Conservation (phyloP, 35 echinoderm and acorn worm genomes). For the Strongylocentrotus purpuratus region DNA sequence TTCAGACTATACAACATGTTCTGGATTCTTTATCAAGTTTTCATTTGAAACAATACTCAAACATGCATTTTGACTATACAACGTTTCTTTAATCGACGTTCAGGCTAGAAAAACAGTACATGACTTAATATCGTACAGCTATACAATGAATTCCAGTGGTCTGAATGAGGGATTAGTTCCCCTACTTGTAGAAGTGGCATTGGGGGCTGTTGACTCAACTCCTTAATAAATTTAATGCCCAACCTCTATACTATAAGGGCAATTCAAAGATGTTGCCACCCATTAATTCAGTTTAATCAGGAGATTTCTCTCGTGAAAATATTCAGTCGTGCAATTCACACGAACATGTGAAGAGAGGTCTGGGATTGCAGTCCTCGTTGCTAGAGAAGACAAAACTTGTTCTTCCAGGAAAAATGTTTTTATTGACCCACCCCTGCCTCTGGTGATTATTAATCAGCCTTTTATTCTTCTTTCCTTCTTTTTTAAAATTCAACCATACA, state of each 20-base stretch:
- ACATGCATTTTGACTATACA: too few species aligned
- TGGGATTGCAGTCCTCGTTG: neutral
- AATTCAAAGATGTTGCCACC: conserved; percentile 4
- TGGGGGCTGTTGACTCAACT: neutral
- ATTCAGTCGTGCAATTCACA: neutral
- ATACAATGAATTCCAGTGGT: too few species aligned
- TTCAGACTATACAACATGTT: too few species aligned
- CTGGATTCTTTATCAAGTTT: too few species aligned
- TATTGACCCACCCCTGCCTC: too few species aligned
- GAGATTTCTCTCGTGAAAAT: neutral
- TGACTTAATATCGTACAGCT: too few species aligned
- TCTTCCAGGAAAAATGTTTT: neutral
- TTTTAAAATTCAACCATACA: too few species aligned
- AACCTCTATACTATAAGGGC: neutral
- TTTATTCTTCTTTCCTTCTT: too few species aligned
- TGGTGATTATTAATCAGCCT: too few species aligned
- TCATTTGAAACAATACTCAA: too few species aligned
- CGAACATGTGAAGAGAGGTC: neutral
- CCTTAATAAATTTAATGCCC: neutral
- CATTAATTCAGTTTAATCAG: conserved; percentile 19
- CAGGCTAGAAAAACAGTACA: too few species aligned
- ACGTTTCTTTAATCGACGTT: too few species aligned
- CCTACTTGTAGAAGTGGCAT: neutral
- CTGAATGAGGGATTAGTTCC: neutral
- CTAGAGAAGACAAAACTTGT: neutral